Percentiles rank a stretch among this genome's conserved stretches.
These are phyloP conservation scores for Apodemus agrarius DNA, from an alignment of 2,797 vertebrate species.

Conservation along the genomic window DNA sequence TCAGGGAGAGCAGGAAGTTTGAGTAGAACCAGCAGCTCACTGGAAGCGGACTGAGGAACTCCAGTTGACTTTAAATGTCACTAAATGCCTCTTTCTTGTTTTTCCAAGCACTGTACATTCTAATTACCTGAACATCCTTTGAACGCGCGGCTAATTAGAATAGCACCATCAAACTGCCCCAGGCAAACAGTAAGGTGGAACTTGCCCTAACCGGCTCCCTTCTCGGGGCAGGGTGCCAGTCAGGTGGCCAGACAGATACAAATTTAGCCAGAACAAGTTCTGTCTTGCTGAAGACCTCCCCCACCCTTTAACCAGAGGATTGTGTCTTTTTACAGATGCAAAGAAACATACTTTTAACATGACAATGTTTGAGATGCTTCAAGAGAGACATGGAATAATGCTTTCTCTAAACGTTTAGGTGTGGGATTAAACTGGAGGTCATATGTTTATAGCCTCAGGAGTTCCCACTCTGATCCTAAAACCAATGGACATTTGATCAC, in stretches of 20 bases:
- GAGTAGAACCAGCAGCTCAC: slow-evolving; percentile 49
- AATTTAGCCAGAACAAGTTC: slow-evolving; percentile 37
- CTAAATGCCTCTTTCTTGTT: slow-evolving; percentile 50
- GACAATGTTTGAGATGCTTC: slow-evolving; percentile 32
- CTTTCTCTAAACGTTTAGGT: slow-evolving; percentile 16
- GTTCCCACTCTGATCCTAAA: background rate
- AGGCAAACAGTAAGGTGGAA: slow-evolving; percentile 10
- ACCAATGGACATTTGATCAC: background rate
- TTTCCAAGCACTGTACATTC: slow-evolving; percentile 34
- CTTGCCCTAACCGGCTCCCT: background rate
- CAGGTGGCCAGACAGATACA: slow-evolving; percentile 13
- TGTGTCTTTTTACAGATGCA: background rate
- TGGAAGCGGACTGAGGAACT: slow-evolving; percentile 39
- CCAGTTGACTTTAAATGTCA: slow-evolving; percentile 41
- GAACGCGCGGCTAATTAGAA: slow-evolving; percentile 41
- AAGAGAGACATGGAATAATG: slow-evolving; percentile 33
- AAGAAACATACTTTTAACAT: background rate
- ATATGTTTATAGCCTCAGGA: background rate
- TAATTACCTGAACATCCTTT: slow-evolving; percentile 62
- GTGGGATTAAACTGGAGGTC: background rate
- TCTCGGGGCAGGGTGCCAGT: background rate
- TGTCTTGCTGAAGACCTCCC: background rate
- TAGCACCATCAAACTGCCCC: background rate
- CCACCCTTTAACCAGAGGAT: background rate
- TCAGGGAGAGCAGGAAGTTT: slow-evolving; percentile 28